Evolutionary conservation across 2,888 invertebrate species (phyloP).

Genomic region (Periphyllus acericola): DNA sequence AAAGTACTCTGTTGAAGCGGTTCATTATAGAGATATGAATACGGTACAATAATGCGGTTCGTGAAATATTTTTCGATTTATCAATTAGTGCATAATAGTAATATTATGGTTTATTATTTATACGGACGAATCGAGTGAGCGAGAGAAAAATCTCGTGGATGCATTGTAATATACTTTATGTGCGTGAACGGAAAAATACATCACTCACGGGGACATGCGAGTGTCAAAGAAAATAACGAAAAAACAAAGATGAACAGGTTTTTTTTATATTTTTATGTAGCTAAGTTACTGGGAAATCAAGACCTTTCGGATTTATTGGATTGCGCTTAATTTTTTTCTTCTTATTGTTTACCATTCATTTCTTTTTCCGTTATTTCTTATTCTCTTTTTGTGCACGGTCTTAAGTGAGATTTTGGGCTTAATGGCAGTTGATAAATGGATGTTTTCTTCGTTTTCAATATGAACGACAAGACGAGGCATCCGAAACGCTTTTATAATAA

Average conservation of each 20-base stretch:
- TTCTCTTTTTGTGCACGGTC: slow-evolving; percentile 12
- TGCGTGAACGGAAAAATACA: too few relatives aligned
- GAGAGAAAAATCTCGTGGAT: too few relatives aligned
- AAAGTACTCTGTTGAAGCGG: too few relatives aligned
- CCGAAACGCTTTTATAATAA: slow-evolving; percentile 36
- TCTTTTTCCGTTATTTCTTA: slow-evolving; percentile 20
- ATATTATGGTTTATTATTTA: too few relatives aligned
- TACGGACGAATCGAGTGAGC: too few relatives aligned
- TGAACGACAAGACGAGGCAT: slow-evolving; percentile 39
- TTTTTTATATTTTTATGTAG: background rate
- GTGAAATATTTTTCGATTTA: too few relatives aligned
- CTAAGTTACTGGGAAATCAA: slow-evolving; percentile 2
- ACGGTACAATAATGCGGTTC: too few relatives aligned
- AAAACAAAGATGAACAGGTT: slow-evolving; percentile 1
- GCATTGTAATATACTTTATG: too few relatives aligned
- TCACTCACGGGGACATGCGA: too few relatives aligned
- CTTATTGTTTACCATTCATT: slow-evolving; percentile 18
- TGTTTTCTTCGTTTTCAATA: slow-evolving; percentile 46
- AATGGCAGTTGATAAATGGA: slow-evolving; percentile 52
- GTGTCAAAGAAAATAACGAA: background rate
- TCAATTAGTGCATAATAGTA: too few relatives aligned
- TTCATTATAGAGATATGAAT: too few relatives aligned
- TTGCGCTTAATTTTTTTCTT: slow-evolving; percentile 14
- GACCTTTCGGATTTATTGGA: slow-evolving; percentile 37
- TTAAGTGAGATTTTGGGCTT: slow-evolving; percentile 51